These are phyloP conservation scores for Lacerta bilineata DNA, from an alignment of 2,797 vertebrate genomes.

Conservation along the genomic window DNA sequence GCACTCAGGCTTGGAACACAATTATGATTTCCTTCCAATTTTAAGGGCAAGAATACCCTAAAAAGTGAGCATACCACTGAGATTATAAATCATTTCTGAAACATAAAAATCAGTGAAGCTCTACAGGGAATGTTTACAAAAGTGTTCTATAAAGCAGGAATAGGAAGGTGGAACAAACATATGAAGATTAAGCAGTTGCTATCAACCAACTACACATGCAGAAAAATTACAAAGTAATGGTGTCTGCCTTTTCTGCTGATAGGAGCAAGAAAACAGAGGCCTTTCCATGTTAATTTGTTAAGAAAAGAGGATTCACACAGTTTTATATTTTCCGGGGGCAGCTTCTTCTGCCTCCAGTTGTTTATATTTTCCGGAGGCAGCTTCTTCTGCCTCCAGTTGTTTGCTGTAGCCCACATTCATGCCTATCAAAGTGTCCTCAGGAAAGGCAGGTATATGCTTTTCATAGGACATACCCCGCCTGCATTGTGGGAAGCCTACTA, in stretches of 20 bases:
- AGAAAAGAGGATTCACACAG: constrained; percentile 35
- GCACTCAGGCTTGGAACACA: constrained; percentile 42
- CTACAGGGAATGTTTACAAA: constrained; percentile 53
- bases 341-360: neutral
- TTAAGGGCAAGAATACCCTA: constrained; percentile 47
- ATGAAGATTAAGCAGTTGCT: constrained; percentile 44
- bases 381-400: neutral
- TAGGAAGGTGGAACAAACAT: constrained; percentile 41
- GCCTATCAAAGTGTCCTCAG: neutral
- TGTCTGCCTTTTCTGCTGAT: constrained; percentile 25
- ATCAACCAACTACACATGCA: constrained; percentile 13
- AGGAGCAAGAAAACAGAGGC: constrained; percentile 36
- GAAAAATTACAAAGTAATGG: constrained; percentile 27
- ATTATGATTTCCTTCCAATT: constrained; percentile 34
- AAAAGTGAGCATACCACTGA: constrained; percentile 27
- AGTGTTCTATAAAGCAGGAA: constrained; percentile 48
- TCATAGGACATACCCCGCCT: too few relatives aligned
- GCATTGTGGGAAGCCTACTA: neutral
- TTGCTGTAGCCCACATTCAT: neutral
- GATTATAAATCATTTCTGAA: constrained; percentile 61
- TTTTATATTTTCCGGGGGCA: neutral
- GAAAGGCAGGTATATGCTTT: neutral
- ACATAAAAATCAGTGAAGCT: constrained; percentile 55
- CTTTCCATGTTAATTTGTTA: neutral
- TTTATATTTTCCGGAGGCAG: neutral